phyloP scores from a whole-genome alignment of 2,797 vertebrate genomes.

The Galago senegalensis region DNA sequence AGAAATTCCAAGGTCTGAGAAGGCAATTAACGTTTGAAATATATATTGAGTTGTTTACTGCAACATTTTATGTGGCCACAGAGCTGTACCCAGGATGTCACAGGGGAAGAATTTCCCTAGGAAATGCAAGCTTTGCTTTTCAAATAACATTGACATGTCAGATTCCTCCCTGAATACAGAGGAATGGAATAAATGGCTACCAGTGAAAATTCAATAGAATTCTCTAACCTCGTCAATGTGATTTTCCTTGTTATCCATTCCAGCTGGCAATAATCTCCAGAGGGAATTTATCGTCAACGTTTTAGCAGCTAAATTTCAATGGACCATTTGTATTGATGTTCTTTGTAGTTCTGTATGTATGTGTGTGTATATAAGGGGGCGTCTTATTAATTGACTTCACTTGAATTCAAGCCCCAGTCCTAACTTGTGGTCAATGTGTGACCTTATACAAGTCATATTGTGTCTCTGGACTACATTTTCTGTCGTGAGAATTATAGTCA shows the following conservation, averaged over 20 bases:
- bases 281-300: not conserved
- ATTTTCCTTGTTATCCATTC: not conserved
- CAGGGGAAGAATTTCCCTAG: conserved; percentile 73
- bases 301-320: not conserved
- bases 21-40: conserved; percentile 88
- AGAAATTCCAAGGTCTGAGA: conserved; percentile 85
- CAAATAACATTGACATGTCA: conserved; percentile 61
- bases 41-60: conserved; percentile 88
- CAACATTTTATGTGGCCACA: conserved; percentile 84
- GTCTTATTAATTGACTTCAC: not conserved
- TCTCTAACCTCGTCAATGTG: not conserved
- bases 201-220: not conserved
- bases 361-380: too few relatives aligned
- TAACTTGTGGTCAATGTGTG: not conserved
- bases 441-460: not conserved
- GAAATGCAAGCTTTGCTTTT: conserved; percentile 74
- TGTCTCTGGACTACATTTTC: not conserved
- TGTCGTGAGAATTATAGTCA: not conserved
- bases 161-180: conserved; percentile 43
- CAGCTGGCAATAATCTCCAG: not conserved
- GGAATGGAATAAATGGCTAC: not conserved
- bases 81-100: conserved; percentile 76
- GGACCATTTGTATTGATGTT: not conserved
- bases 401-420: not conserved
- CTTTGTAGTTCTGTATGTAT: not conserved